Base-by-base conservation (phyloP, 2,888 invertebrate species). In the Capitulum mitella region DNA sequence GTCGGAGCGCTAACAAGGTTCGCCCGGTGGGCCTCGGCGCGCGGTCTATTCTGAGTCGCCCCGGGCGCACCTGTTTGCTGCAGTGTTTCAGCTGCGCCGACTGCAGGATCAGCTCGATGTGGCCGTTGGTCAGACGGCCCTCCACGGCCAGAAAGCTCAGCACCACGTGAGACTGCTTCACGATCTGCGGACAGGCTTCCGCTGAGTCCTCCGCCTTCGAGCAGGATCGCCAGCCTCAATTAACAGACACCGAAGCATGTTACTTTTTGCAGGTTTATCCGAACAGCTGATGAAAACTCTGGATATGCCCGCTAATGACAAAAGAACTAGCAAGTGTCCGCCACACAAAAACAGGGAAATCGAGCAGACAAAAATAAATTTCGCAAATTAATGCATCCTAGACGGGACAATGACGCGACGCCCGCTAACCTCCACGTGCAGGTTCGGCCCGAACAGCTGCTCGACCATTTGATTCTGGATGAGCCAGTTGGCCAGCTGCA, bases 41-140 rank as follows among this genome's bases (percentile, higher is more conserved):
- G n/a, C n/a, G n/a, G n/a, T n/a, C n/a, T n/a, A n/a, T n/a, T n/a
- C n/a, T n/a, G n/a, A n/a, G n/a, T n/a, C n/a, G n/a, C n/a, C n/a
- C n/a, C n/a, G n/a, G n/a, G n/a, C n/a, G n/a, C 43, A 43, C 74
- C 81, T 96, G 95, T 83, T 95, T 92, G 0, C 95, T 93, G 85
- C 97, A 97, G 85, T 97, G 97, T 85, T 97, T 97, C 78, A 97
- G 86, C 85, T 97, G 97, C 0, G 96, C 95, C 0, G 97, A 95
- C 82, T 95, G 93, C 97, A 97, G 97, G 81, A 97, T 94, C 61
- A 93, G 89, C 84, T 96, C 95, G 82, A 97, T 91, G 83, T 97
- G 95, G 80, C 94, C 94, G 79, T 93, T 92, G 0, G 93, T 94
- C 61, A 97, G 92, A 82, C 94, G 90, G 64, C 94, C 93, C 86